These are phyloP conservation scores for Eristalis pertinax DNA, from an alignment of 2,888 invertebrate genomes.

Conservation along the genomic window DNA sequence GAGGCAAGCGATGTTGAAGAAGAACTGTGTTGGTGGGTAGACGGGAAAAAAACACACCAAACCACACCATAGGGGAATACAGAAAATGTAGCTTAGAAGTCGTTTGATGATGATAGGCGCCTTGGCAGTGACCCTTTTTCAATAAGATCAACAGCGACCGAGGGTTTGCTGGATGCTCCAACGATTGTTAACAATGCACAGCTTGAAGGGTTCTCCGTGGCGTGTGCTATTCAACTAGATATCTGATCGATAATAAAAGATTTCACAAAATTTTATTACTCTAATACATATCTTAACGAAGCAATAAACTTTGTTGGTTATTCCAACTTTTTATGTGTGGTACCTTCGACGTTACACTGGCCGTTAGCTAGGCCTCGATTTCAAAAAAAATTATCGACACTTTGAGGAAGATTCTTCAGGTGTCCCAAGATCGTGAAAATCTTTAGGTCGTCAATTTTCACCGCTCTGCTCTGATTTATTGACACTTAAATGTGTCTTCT, in stretches of 20 bases:
- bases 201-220: not conserved
- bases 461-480: not conserved
- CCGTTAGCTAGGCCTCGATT: not conserved
- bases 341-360: not conserved
- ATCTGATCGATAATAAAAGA: not conserved
- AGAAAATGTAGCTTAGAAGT: not conserved
- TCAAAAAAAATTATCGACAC: not conserved
- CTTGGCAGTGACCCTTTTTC: not conserved
- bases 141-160: not conserved
- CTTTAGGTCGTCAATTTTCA: not conserved
- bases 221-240: not conserved
- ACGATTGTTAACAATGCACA: not conserved
- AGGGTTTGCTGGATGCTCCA: not conserved
- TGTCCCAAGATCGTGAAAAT: not conserved
- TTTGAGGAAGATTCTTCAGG: not conserved
- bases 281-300: not conserved
- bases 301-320: not conserved
- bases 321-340: not conserved
- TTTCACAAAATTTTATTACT: not conserved
- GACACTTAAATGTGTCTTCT: not conserved
- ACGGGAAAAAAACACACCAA: not conserved
- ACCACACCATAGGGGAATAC: not conserved
- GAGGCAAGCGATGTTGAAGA: not conserved
- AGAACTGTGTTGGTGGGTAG: not conserved
- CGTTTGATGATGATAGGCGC: constrained; percentile 5